These are phyloP conservation scores for Macquaria ambigua DNA, from an alignment of 2,113 vertebrate genomes.

Conservation along the genomic window DNA sequence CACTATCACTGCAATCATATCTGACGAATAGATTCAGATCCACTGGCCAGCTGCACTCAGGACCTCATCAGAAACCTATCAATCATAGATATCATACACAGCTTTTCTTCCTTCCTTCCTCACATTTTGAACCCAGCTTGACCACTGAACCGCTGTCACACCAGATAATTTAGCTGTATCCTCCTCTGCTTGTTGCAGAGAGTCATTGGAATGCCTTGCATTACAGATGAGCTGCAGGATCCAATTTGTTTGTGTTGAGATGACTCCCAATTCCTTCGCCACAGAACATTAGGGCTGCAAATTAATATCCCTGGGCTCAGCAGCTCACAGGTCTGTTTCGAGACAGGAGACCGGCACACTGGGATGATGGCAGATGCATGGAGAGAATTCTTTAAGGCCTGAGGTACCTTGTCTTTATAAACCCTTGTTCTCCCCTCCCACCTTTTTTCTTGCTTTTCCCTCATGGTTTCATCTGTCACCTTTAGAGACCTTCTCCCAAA, in stretches of 20 bases:
- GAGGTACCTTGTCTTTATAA: conserved; percentile 37
- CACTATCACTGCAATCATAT: conserved; percentile 46
- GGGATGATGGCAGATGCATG: conserved; percentile 66
- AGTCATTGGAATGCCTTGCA: conserved; percentile 59
- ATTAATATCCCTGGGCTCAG: conserved; percentile 75
- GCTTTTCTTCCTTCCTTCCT: conserved; percentile 21
- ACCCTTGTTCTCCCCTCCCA: conserved; percentile 12
- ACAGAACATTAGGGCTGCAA: conserved; percentile 81
- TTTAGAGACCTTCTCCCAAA: conserved; percentile 67
- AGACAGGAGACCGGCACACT: conserved; percentile 60
- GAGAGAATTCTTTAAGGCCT: conserved; percentile 55
- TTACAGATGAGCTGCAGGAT: conserved; percentile 73
- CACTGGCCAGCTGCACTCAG: conserved; percentile 38
- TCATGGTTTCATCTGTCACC: conserved; percentile 61
- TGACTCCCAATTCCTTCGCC: conserved; percentile 77
- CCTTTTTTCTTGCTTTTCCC: conserved; percentile 12
- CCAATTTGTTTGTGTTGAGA: conserved; percentile 81
- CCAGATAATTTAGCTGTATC: not conserved
- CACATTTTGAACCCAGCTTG: conserved; percentile 17
- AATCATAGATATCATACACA: conserved; percentile 45
- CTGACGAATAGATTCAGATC: conserved; percentile 61
- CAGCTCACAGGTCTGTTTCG: conserved; percentile 60
- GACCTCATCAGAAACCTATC: conserved; percentile 68
- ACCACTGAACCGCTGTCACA: conserved; percentile 17
- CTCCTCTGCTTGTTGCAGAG: conserved; percentile 32